Evolutionary conservation across 2,888 invertebrate genomes (phyloP), one percentile per base, ranked within the genome.

Genomic region (Rhingia campestris): DNA sequence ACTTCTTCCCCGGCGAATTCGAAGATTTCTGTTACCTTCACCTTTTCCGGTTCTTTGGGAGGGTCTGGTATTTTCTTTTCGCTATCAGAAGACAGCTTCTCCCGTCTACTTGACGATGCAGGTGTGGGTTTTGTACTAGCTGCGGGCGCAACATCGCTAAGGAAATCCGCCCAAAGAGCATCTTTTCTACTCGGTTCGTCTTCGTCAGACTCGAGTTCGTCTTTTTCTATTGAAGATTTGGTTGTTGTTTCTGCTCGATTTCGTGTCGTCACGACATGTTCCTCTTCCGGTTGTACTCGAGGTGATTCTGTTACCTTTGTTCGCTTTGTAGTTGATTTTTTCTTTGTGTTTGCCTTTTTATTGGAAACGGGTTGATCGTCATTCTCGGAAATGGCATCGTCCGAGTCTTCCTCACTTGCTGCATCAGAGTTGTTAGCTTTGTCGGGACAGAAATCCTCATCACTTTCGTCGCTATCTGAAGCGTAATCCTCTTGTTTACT

Each of bases 1-100:
- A 95, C 91, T 89, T 95, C 95, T 92, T 98, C 97, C 6, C 97
- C 97, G 47, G 97, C 97, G 93, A 97, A 97, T 88, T 97, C 96
- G 89, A 95, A 96, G 81, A 95, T 92, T 90, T 95, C 93, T 14
- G 93, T 95, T 67, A 95, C 93, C 89, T 93, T 94, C 2, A 94
- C 93, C 87, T 92, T 93, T 89, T 93, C 91, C 86, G 92, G 89
- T 14, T 73, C 51, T 12, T 87, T 87, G 3, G 45, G 59, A 4
- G 61, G 56, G 37, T 70, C 81, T 5, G 41, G 12, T 30, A 58
- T 47, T 4, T 32, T 4, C 39, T 43, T 53, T 6, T 86, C 88
- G 35, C 53, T 35, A n/a, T 74, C 37, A 0, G 53, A 45, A 4
- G n/a, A 56, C 5, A 53, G 30, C 32, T 64, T 12, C n/a, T 58